These are phyloP conservation scores for Choristoneura fumiferana DNA, from an alignment of 1,140 invertebrate species.

Conservation along the genomic window DNA sequence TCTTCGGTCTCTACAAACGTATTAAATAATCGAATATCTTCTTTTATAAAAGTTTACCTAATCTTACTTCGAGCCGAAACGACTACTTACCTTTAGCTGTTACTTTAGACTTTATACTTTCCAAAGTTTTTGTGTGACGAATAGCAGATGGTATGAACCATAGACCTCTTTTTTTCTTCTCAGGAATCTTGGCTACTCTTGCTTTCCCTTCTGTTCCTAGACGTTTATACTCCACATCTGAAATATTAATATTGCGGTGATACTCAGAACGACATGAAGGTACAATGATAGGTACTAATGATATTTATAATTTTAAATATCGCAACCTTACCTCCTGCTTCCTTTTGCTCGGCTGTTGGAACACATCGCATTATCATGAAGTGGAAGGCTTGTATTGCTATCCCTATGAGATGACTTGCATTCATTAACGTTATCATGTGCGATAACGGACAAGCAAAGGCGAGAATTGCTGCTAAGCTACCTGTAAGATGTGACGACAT, in stretches of 20 bases:
- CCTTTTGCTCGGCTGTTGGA: conserved; percentile 66
- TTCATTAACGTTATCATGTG: conserved; percentile 77
- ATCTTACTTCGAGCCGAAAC: conserved; percentile 67
- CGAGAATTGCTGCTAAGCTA: conserved; percentile 82
- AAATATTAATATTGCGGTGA: conserved; percentile 23
- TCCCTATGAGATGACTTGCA: conserved; percentile 70
- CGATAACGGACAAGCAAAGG: conserved; percentile 82
- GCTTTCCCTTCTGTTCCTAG: conserved; percentile 50
- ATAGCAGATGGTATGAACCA: conserved; percentile 70
- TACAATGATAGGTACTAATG: not conserved
- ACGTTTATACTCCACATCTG: conserved; percentile 70
- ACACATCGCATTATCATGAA: conserved; percentile 71
- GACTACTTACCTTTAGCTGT: conserved; percentile 52
- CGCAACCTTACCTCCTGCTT: conserved; percentile 56
- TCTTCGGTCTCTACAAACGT: conserved; percentile 66
- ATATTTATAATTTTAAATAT: not conserved
- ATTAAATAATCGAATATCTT: too few relatives aligned
- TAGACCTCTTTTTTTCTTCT: conserved; percentile 57
- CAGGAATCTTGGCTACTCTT: conserved; percentile 44
- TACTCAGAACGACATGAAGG: not conserved
- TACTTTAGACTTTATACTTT: conserved; percentile 72
- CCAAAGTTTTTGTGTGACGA: conserved; percentile 68
- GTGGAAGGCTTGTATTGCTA: conserved; percentile 67
- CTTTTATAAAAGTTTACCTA: conserved; percentile 30
- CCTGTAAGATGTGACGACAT: conserved; percentile 63